These are phyloP conservation scores for Acleris literana DNA, from an alignment of 2,888 invertebrate genomes.

Conservation along the genomic window DNA sequence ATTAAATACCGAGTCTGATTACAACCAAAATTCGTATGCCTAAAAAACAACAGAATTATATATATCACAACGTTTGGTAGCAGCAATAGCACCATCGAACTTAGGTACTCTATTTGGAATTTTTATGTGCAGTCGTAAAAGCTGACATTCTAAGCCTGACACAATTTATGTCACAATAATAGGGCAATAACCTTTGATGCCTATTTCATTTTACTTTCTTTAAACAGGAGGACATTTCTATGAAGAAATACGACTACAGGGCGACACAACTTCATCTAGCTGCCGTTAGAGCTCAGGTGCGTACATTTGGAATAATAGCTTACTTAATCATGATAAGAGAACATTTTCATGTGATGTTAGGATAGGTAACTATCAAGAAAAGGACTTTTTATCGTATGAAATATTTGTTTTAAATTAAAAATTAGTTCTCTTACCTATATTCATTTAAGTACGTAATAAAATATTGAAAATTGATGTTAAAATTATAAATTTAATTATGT, in stretches of 20 bases:
- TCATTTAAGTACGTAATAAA: too few relatives aligned
- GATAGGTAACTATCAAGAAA: neutral
- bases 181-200: conserved; percentile 8
- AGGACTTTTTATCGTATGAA: too few relatives aligned
- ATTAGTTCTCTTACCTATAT: too few relatives aligned
- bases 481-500: too few relatives aligned
- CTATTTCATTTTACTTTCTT: conserved; percentile 34
- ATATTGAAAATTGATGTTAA: too few relatives aligned
- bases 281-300: conserved; percentile 97
- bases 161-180: conserved; percentile 13
- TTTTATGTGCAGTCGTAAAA: conserved; percentile 19
- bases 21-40: too few relatives aligned
- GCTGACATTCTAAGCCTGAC: conserved; percentile 6
- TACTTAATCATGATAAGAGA: too few relatives aligned
- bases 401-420: too few relatives aligned
- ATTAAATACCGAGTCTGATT: neutral
- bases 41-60: neutral
- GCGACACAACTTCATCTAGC: conserved; percentile 95
- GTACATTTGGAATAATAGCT: conserved; percentile 72
- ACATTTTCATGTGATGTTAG: neutral
- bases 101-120: neutral
- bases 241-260: conserved; percentile 96
- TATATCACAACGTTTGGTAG: too few relatives aligned
- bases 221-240: conserved; percentile 94
- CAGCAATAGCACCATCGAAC: neutral